Conservation (phyloP, 1,140 invertebrate genomes). For the Apis florea region DNA sequence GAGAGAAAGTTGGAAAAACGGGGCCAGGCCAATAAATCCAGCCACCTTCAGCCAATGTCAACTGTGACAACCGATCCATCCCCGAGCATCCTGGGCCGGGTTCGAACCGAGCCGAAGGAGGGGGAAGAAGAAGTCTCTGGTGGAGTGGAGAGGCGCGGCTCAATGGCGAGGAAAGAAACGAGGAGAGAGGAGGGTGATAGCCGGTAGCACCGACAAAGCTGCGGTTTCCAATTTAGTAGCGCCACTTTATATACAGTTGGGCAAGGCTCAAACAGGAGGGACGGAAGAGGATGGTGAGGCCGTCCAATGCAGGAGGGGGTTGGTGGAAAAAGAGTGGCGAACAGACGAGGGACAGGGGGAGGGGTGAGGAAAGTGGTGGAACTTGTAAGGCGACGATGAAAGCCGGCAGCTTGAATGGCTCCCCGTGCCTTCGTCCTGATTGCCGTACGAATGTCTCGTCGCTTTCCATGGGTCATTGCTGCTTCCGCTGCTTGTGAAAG, state of each 20-base stretch:
- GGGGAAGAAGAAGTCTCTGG: not conserved
- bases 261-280: slow-evolving; percentile 56
- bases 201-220: slow-evolving; percentile 58
- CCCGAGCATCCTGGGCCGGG: slow-evolving; percentile 14
- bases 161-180: slow-evolving; percentile 28
- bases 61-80: slow-evolving; percentile 52
- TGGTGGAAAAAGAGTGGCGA: not conserved
- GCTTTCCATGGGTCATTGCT: slow-evolving; percentile 61
- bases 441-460: slow-evolving; percentile 65
- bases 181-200: slow-evolving; percentile 44
- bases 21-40: slow-evolving; percentile 55
- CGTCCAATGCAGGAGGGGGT: slow-evolving; percentile 3
- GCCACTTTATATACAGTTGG: slow-evolving; percentile 64
- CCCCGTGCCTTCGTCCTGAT: slow-evolving; percentile 60
- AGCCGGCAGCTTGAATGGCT: slow-evolving; percentile 64
- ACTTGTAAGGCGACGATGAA: slow-evolving; percentile 65
- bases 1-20: slow-evolving; percentile 7
- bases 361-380: slow-evolving; percentile 39
- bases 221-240: slow-evolving; percentile 63
- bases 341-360: slow-evolving; percentile 1
- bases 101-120: not conserved
- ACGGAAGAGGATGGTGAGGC: slow-evolving; percentile 4
- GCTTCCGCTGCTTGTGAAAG: slow-evolving; percentile 38
- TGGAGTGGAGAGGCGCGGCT: slow-evolving; percentile 10
- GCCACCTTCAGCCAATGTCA: slow-evolving; percentile 38